These are phyloP conservation scores for Poecilobothrus nobilitatus DNA, from an alignment of 2,888 invertebrate species.

Conservation along the genomic window DNA sequence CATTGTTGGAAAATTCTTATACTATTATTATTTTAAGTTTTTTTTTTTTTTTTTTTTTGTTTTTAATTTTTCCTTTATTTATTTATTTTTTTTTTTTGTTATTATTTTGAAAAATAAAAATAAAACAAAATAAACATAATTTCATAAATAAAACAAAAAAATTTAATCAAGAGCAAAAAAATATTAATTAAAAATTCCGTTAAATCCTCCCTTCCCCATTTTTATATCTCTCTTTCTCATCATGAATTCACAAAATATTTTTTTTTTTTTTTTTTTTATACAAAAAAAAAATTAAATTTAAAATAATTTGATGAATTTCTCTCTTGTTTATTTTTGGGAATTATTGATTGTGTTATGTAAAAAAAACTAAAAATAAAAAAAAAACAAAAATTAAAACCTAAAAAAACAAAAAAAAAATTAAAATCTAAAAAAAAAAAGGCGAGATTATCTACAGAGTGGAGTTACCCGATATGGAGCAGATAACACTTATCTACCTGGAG, in stretches of 20 bases:
- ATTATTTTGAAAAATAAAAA: no score
- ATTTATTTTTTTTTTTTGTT: not conserved
- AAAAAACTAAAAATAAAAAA: conserved; percentile 10
- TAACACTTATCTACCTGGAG: conserved; percentile 89
- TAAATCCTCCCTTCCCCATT: conserved; percentile 18
- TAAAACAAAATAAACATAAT: not conserved
- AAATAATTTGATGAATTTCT: conserved; percentile 16
- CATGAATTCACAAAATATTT: conserved; percentile 24
- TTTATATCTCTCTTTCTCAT: conserved; percentile 23
- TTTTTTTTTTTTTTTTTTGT: no score
- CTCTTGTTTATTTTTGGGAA: conserved; percentile 19
- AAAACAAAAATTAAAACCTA: conserved; percentile 11
- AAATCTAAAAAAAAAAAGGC: conserved; percentile 47
- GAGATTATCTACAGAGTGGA: conserved; percentile 90
- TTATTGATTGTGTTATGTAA: conserved; percentile 10
- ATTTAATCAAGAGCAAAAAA: not conserved
- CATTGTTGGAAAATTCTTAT: no score
- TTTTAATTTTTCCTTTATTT: not conserved
- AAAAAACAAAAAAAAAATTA: conserved; percentile 21
- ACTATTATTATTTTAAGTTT: no score
- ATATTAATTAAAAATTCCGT: not conserved
- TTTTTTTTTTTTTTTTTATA: conserved; percentile 24
- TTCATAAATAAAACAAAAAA: not conserved
- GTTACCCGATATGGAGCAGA: conserved; percentile 89
- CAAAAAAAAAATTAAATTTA: not conserved